Evolutionary conservation across 2,888 invertebrate genomes (phyloP), one percentile per base, ranked within the genome.

Genomic region (Therioaphis trifolii): DNA sequence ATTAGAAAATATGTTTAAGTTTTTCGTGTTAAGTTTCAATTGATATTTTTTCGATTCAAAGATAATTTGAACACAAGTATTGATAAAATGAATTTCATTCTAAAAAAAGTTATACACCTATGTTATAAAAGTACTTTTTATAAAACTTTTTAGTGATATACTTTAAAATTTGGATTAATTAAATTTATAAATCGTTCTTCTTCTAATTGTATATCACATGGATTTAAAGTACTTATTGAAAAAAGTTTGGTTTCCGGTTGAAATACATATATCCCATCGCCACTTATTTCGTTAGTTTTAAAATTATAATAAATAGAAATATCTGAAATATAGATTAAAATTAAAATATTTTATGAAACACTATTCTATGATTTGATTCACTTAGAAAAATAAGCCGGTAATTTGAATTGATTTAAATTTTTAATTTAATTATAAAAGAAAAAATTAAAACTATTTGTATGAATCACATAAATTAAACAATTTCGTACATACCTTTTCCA

Each of bases 261-360:
- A 1, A 61, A 71, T 46, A 80, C 15, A 9, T 80, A 80, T 29
- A 80, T 29, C 0, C 79, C 79, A 11, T 71, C 21, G 4, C 58
- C 46, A 0, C 15, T 40, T 11, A 80, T 58, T 80, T 80, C 79
- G 15, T 80, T 80, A 7, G 79, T 71, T 7, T 80, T 80, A 18
- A 71, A 71, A 80, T 66, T 71, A 46, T 71, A 80, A 71, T 80
- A 29, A 27, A 80, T 46, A 1, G 79, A 15, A 58, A 80, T 14
- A 43, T 80, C 79, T 80, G 43, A 79, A 79, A 79, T 27, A 69
- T 24, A 18, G 40, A 52, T 68, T 18, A 9, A n/a, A 68, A n/a
- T 35, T 35, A 5, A 35, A 35, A 35, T 35, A n/a, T 35, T 35
- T 7, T 5, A 35, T 35, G 35, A 35, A 35, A 35, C 35, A 35